A percentile compares a stretch with the other conserved stretches of the same genome.
phyloP scores from a whole-genome alignment of 2,797 vertebrate genomes.

The Oreochromis mossambicus region DNA sequence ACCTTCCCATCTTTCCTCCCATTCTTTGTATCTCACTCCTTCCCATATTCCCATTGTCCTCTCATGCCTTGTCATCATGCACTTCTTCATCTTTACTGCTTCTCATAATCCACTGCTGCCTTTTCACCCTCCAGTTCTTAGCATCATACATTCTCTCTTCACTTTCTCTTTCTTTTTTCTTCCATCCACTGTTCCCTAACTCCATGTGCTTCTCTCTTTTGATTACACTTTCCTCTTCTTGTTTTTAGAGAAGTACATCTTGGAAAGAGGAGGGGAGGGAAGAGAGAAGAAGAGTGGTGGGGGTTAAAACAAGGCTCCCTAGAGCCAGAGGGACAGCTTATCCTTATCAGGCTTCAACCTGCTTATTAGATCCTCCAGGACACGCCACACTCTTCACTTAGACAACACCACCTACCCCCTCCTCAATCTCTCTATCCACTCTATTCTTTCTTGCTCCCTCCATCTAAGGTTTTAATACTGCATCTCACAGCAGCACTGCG shows the following conservation, averaged over 20 bases:
- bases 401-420: constrained; percentile 63
- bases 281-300: constrained; percentile 3
- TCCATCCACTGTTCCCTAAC: not conserved
- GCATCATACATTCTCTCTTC: not conserved
- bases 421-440: constrained; percentile 25
- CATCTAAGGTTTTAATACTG: constrained; percentile 46
- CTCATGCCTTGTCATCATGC: not conserved
- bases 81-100: not conserved
- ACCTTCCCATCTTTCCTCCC: not conserved
- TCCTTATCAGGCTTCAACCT: constrained; percentile 79
- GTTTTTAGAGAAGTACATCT: constrained; percentile 53
- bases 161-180: not conserved
- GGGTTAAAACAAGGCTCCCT: constrained; percentile 62
- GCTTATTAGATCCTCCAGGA: constrained; percentile 80
- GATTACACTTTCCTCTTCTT: constrained; percentile 28
- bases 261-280: constrained; percentile 20
- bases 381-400: constrained; percentile 66
- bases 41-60: constrained; percentile 11
- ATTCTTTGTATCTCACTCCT: not conserved
- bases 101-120: not conserved
- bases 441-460: constrained; percentile 35
- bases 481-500: constrained; percentile 32
- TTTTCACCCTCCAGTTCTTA: not conserved
- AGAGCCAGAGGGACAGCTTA: constrained; percentile 79
- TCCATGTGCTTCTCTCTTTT: constrained; percentile 19